These are phyloP conservation scores for Sebastes steindachneri DNA, from an alignment of 2,797 vertebrate species.

Conservation along the genomic window DNA sequence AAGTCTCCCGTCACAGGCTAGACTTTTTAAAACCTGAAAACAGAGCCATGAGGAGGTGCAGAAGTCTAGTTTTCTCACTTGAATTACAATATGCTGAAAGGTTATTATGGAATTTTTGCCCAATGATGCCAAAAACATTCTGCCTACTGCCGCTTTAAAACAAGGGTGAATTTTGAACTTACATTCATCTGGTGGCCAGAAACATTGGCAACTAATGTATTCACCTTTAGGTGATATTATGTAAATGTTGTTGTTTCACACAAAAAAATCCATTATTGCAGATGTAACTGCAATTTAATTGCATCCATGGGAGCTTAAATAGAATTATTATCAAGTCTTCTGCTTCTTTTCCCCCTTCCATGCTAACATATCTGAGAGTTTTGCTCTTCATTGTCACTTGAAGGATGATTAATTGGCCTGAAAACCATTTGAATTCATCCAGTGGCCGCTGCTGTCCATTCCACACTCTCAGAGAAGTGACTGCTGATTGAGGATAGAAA, in stretches of 20 bases:
- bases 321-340: not conserved
- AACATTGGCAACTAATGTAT: not conserved
- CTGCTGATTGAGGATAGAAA: conserved; percentile 49
- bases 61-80: fast-evolving
- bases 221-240: not conserved
- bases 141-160: not conserved
- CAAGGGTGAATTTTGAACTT: not conserved
- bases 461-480: conserved; percentile 27
- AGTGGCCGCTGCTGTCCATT: conserved; percentile 28
- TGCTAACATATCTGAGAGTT: not conserved
- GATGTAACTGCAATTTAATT: not conserved
- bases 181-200: not conserved
- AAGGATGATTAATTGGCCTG: conserved; percentile 44
- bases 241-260: not conserved
- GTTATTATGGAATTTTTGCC: no score
- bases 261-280: not conserved
- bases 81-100: no score
- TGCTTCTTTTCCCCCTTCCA: not conserved
- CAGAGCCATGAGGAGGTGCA: no score
- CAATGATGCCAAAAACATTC: no score
- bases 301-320: not conserved
- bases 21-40: no score
- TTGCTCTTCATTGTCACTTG: conserved; percentile 29
- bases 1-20: fast-evolving
- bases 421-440: conserved; percentile 47